phyloP scores from a whole-genome alignment of 2,888 invertebrate genomes.

The Thera obeliscata region DNA sequence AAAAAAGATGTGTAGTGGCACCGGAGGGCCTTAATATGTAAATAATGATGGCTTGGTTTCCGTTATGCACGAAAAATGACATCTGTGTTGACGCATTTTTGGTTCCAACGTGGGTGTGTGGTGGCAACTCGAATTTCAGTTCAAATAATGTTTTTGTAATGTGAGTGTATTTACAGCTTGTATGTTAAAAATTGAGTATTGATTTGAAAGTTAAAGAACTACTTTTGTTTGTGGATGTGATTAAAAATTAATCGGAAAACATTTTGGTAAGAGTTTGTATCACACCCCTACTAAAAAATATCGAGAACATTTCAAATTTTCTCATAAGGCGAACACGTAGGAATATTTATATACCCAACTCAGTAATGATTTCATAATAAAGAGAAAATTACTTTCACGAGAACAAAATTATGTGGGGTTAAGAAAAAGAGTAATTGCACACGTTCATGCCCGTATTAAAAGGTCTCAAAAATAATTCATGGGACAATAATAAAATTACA shows the following conservation, averaged over 20 bases:
- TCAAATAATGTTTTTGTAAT: conserved; percentile 25
- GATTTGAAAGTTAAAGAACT: conserved; percentile 13
- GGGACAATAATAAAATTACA: conserved; percentile 54
- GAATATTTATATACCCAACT: conserved; percentile 10
- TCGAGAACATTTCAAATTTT: conserved; percentile 14
- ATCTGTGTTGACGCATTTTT: conserved; percentile 64
- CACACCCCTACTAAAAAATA: background rate
- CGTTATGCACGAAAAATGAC: conserved; percentile 70
- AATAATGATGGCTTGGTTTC: conserved; percentile 78
- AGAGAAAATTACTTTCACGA: conserved; percentile 27
- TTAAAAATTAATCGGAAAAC: background rate
- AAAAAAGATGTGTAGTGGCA: conserved; percentile 70
- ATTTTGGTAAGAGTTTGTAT: conserved; percentile 1
- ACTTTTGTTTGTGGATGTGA: background rate
- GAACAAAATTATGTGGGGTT: conserved; percentile 33
- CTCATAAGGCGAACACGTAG: conserved; percentile 2
- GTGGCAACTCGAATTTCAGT: conserved; percentile 44
- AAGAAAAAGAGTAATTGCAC: conserved; percentile 46
- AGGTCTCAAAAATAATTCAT: conserved; percentile 40
- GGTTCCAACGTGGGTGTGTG: conserved; percentile 59
- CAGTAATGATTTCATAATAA: conserved; percentile 28
- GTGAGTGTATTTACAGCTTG: conserved; percentile 12
- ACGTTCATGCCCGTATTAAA: conserved; percentile 45
- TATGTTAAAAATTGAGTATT: conserved; percentile 14
- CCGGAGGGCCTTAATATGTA: conserved; percentile 72